Base-by-base conservation (phyloP, 2,113 vertebrate species). In the Tricholaema leucomelas region DNA sequence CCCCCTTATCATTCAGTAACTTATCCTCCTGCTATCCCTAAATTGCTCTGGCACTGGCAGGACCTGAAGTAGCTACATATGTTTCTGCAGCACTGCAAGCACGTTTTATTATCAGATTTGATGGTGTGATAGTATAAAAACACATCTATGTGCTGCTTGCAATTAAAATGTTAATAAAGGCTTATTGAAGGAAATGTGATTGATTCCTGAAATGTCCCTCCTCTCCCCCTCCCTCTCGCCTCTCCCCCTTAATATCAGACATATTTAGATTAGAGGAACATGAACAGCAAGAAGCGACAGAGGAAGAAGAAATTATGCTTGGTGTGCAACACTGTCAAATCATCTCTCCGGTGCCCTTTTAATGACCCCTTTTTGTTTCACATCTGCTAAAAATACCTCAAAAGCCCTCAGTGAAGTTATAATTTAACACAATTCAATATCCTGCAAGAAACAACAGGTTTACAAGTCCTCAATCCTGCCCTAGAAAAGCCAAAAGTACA, bases 301-400 rank as follows among this genome's bases (percentile, higher is more conserved):
- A 33, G 42, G 52, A 85, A 82, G 54, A 67, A 55, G 56, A 59
- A 4, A 44, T 92, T 71, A n/a, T 78, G 64, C 27, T 74, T 88
- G 58, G 19, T 2, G 1, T 66, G 36, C 63, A 84, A 61, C 38
- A 76, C 71, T 93, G 72, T 72, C 81, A 92, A 65, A 85, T 44
- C 13, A 59, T 36, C 66, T 70, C 40, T 42, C 63, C 65, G 42
- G 30, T 90, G 74, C 46, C 72, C 84, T 96, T 85, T 90, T 77
- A 90, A 86, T 79, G 78, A 94, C 59, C 65, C 58, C 16, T 84
- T 91, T 95, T 93, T 81, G 69, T 85, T 96, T 82, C 30, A 15
- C 14, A 50, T 48, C 55, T 83, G 25, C 73, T 94, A 95, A 92
- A 93, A 96, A 87, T 90, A 94, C 58, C 44, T 85, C 65, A 63